phyloP scores from a whole-genome alignment of 2,797 vertebrate species.

The Gephyroberyx darwinii region DNA sequence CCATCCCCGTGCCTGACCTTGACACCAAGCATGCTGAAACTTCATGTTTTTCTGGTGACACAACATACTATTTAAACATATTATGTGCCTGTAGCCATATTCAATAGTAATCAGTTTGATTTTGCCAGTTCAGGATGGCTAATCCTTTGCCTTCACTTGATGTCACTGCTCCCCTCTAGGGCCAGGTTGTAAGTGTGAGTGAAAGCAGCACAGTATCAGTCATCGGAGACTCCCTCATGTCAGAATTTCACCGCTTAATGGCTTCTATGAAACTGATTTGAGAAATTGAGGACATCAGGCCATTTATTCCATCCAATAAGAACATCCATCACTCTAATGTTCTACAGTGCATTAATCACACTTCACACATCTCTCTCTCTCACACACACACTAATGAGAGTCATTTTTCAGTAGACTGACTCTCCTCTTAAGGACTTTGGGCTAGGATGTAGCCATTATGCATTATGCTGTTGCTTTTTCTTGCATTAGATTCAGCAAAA shows the following conservation, averaged over 20 bases:
- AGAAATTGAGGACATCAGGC: conserved; percentile 12
- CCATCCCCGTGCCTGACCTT: not conserved
- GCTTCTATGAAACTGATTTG: not conserved
- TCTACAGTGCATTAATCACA: conserved; percentile 5
- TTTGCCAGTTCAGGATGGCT: not conserved
- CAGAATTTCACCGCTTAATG: not conserved
- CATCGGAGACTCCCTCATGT: not conserved
- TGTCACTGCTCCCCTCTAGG: not conserved
- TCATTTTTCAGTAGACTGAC: conserved; percentile 4
- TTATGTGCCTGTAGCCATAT: not conserved
- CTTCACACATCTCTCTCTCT: no score
- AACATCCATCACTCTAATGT: not conserved
- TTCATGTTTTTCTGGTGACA: not conserved
- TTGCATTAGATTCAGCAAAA: not conserved
- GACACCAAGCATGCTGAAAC: not conserved
- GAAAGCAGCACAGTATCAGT: not conserved
- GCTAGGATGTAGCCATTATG: not conserved
- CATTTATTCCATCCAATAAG: not conserved
- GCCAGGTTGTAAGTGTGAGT: not conserved
- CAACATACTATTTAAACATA: conserved; percentile 12
- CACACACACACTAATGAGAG: not conserved
- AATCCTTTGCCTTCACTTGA: not conserved
- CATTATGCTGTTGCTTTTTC: not conserved
- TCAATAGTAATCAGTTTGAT: not conserved
- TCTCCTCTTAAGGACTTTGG: not conserved